Evolutionary conservation across 1,140 invertebrate species (phyloP), one percentile per base, ranked within the genome.

Genomic region (Drosophila takahashii): DNA sequence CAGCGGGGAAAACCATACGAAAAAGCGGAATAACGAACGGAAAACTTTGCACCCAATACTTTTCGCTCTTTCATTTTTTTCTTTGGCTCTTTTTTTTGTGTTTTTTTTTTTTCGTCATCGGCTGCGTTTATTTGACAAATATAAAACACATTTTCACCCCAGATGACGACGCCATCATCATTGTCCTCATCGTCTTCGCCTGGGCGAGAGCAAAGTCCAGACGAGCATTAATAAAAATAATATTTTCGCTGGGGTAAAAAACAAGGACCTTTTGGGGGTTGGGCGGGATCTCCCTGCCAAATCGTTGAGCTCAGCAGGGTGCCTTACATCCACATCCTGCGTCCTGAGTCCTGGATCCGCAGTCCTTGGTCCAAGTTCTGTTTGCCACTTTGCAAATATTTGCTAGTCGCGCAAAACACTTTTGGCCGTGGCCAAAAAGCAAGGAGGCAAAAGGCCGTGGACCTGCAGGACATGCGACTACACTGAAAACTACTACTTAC

Each of bases 91-190:
- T 39, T n/a, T 8, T 2, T 29, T 13, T 11, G n/a, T n/a, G n/a
- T n/a, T 56, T 58, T 64, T 22, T 58, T 29, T 27, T 34, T 13
- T 11, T 36, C 39, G 29, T 13, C 44, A 60, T 66, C 58, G 76
- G 74, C 65, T 77, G 80, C 80, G 80, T 84, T 84, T 84, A 85
- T 84, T 84, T 84, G 80, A 85, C 80, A 84, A 84, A 84, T 84
- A 84, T 84, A 84, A 84, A 84, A 84, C 80, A 85, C 80, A 84
- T 84, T 84, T 84, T 84, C 81, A 84, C 81, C 81, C 81, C 78
- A 73, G 64, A 60, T 65, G 52, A 66, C 51, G 70, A 61, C 47
- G 62, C 54, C 51, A 47, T 64, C 58, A 62, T 41, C 70, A 73
- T 74, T 64, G 64, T 70, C 41, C 67, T 48, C 39, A 47, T 29